Percentiles rank a stretch among this genome's conserved stretches.
Conservation (phyloP, 1,140 invertebrate genomes). For the Microplitis mediator region DNA sequence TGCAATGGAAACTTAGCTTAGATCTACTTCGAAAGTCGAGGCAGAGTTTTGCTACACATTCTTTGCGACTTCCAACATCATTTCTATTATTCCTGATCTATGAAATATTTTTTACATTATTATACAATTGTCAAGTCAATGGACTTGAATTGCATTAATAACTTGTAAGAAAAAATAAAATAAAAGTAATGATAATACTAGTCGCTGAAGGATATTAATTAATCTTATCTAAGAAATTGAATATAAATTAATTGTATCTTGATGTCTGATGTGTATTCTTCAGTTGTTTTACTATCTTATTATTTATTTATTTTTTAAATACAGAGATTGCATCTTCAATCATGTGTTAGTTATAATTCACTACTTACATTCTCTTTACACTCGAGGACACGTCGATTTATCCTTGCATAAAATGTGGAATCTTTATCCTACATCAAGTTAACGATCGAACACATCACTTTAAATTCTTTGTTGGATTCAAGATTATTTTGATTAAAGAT, state of each 20-base stretch:
- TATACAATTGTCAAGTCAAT: neutral
- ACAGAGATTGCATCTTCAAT: neutral
- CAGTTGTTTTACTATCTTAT: neutral
- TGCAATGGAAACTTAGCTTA: neutral
- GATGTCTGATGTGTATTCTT: neutral
- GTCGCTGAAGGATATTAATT: neutral
- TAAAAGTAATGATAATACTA: neutral
- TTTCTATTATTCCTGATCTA: neutral
- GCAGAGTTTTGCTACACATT: neutral
- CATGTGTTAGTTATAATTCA: slow-evolving; percentile 13
- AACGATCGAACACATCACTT: neutral
- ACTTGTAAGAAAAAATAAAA: neutral
- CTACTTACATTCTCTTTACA: slow-evolving; percentile 20
- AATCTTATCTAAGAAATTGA: neutral
- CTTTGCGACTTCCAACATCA: neutral
- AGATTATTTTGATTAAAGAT: neutral
- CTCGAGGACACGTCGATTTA: slow-evolving; percentile 30
- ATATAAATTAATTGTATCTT: no score
- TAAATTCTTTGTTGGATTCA: neutral
- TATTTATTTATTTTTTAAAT: neutral
- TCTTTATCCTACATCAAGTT: neutral
- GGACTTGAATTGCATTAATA: neutral
- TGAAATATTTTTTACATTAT: neutral
- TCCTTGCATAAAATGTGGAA: slow-evolving; percentile 30
- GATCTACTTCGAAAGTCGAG: slow-evolving; percentile 2